Base-by-base conservation (phyloP, 64 coral and sea anemone genomes). In the Platygyra sinensis region DNA sequence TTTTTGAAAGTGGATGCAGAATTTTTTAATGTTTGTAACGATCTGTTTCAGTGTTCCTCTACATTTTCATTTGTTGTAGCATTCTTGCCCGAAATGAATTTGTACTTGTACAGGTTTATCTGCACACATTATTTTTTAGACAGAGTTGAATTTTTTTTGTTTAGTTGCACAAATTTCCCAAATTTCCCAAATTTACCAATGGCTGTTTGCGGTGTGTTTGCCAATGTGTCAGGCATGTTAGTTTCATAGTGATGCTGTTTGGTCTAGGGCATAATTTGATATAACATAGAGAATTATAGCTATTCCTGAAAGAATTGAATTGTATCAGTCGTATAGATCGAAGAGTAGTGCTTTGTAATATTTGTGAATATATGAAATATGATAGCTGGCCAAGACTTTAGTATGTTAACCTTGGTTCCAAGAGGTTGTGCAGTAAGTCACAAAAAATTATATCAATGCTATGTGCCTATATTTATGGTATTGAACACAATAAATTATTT, bases 401-500 rank as follows among this genome's bases (percentile, higher is more conserved):
- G 20, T 84, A 49, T 51, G 39, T 33, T 84, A 25, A 71, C 22
- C 62, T 85, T 85, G 81, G 81, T 85, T 50, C 36, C 13, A 29
- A 64, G 62, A 71, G 14, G 55, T 62, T 69, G 62, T 67, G 60
- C 4, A 17, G 10, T 25, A 13, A 50, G 81, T 85, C 81, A 85
- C 38, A 69, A 64, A 85, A 85, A 71, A 27, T 67, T 85, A 85
- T 85, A 85, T 85, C 81, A 50, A 85, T 85, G 52, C 81, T 69
- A 69, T 31, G 64, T 85, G 63, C 81, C 81, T 69, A 85, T 85
- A 85, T 85, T 85, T 85, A 85, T 85, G 81, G 63, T 85, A 69
- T 71, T 85, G 81, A 50, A 85, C 33, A 85, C 36, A 85, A 85
- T 85, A 85, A 85, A 85, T 85, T 85, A 85, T 85, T 85, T 85